phyloP scores from a whole-genome alignment of 92 coral and sea anemone genomes.

The Epizoanthus fatuus region DNA sequence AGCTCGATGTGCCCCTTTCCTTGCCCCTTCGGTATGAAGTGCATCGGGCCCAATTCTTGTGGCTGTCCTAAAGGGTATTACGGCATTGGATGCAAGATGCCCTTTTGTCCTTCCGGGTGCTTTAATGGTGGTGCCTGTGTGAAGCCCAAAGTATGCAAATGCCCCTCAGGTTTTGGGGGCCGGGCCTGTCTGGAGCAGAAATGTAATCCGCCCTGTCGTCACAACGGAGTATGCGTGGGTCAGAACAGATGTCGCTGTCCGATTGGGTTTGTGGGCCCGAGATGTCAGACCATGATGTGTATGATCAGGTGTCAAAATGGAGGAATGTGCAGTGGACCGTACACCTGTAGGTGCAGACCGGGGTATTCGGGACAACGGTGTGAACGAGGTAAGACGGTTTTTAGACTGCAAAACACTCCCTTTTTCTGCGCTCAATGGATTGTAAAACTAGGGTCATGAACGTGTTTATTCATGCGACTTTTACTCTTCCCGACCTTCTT shows the following conservation, averaged over 20 bases:
- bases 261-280: conserved; percentile 82
- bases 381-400: conserved; percentile 75
- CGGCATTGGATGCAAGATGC: conserved; percentile 29
- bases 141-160: conserved; percentile 78
- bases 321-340: conserved; percentile 81
- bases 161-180: conserved; percentile 80
- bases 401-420: not conserved
- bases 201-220: conserved; percentile 76
- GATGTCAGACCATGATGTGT: conserved; percentile 82
- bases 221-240: conserved; percentile 85
- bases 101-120: conserved; percentile 66
- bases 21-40: conserved; percentile 87
- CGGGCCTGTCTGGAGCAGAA: conserved; percentile 71
- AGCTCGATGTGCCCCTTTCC: conserved; percentile 47
- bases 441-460: no score
- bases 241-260: conserved; percentile 90
- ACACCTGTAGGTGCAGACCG: conserved; percentile 75
- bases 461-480: no score
- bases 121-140: conserved; percentile 89
- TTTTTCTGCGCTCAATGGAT: not conserved
- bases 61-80: conserved; percentile 40
- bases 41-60: conserved; percentile 78
- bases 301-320: conserved; percentile 87
- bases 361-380: conserved; percentile 91
- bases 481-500: no score